phyloP scores from a whole-genome alignment of 2,797 vertebrate species.

The Hoplostethus atlanticus region DNA sequence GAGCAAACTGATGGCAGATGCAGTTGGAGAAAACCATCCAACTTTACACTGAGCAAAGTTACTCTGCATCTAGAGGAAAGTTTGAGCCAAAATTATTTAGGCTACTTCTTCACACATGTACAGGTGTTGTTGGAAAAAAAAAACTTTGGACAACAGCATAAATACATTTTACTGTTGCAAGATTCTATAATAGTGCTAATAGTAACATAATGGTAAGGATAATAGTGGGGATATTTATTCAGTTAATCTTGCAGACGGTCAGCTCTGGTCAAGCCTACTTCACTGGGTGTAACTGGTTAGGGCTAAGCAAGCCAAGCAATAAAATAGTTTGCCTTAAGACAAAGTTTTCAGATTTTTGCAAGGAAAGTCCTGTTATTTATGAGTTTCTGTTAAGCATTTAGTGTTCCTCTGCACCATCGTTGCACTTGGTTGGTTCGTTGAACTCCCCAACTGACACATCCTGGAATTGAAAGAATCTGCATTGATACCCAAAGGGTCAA shows the following conservation, averaged over 20 bases:
- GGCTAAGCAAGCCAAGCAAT: background rate
- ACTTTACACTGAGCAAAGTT: background rate
- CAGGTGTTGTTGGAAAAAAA: background rate
- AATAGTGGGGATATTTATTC: constrained; percentile 8
- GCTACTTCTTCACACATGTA: background rate
- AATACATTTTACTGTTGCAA: constrained; percentile 12
- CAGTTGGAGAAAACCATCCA: background rate
- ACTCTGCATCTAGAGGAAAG: background rate
- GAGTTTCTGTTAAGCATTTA: too few species aligned
- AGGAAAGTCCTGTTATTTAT: too few species aligned
- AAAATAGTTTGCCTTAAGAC: too few species aligned
- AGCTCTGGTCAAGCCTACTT: background rate
- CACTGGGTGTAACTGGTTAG: constrained; percentile 8
- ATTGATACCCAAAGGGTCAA: too few species aligned
- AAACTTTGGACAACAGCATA: background rate
- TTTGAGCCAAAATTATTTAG: background rate
- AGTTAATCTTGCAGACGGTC: constrained; percentile 23
- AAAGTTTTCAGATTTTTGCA: too few species aligned
- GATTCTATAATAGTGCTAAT: constrained; percentile 12
- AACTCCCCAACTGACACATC: too few species aligned
- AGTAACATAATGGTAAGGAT: constrained; percentile 2
- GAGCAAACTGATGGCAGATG: too few species aligned
- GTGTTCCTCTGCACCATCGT: too few species aligned
- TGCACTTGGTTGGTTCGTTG: too few species aligned
- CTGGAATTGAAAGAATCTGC: too few species aligned